phyloP scores from a whole-genome alignment of 1,140 invertebrate species.

The Dendroctonus ponderosae region DNA sequence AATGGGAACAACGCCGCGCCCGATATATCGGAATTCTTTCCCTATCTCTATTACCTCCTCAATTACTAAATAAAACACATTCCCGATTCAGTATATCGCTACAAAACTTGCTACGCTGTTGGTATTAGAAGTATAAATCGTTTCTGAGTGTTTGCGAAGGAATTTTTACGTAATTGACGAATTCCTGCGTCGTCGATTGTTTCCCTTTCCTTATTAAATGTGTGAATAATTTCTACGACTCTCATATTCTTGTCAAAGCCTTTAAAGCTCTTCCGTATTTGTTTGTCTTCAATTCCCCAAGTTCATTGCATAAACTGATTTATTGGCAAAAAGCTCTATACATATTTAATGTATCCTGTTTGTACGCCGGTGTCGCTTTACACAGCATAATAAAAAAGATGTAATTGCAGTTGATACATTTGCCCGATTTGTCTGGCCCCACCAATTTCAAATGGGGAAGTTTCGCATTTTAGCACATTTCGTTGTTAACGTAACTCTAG shows the following conservation, averaged over 20 bases:
- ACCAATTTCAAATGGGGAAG: too few relatives aligned
- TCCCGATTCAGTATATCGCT: constrained; percentile 10
- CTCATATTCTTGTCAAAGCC: too few relatives aligned
- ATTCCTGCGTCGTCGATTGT: too few relatives aligned
- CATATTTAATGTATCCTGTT: constrained; percentile 16
- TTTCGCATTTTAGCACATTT: too few relatives aligned
- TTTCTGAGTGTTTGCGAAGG: background rate
- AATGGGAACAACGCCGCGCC: constrained; percentile 15
- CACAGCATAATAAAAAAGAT: too few relatives aligned
- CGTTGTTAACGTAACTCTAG: too few relatives aligned
- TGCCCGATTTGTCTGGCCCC: too few relatives aligned
- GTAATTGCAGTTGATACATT: too few relatives aligned
- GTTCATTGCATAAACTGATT: background rate
- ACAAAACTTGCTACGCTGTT: constrained; percentile 1
- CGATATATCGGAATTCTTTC: constrained; percentile 29
- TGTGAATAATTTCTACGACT: too few relatives aligned
- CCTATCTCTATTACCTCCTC: constrained; percentile 29
- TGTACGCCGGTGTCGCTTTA: background rate
- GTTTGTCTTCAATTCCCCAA: too few relatives aligned
- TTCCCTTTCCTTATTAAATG: too few relatives aligned
- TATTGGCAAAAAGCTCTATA: constrained; percentile 14
- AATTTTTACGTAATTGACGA: constrained; percentile 6
- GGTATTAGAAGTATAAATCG: constrained; percentile 21
- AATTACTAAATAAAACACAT: constrained; percentile 32
- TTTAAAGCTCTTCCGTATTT: too few relatives aligned